A percentile compares a stretch with the other conserved stretches of the same genome.
These are phyloP conservation scores for Myopa tessellatipennis DNA, from an alignment of 2,888 invertebrate species.

Conservation along the genomic window DNA sequence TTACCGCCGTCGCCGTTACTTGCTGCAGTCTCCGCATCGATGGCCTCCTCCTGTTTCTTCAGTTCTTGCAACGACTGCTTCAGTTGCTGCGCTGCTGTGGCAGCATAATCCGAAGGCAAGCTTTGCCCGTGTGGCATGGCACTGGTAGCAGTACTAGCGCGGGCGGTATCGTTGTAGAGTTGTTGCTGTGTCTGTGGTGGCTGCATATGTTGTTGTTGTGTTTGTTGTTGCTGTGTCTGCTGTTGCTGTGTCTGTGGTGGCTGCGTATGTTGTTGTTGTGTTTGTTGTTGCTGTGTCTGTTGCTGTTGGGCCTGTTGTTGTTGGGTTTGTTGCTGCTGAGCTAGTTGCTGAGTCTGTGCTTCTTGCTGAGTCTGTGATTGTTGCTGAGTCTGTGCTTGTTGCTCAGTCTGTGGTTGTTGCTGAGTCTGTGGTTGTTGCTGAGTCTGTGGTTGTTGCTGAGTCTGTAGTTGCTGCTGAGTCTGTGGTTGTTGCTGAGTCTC, in stretches of 20 bases:
- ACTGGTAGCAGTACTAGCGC: conserved; percentile 52
- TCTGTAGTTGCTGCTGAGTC: conserved; percentile 68
- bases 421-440: conserved; percentile 68
- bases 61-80: conserved; percentile 63
- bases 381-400: background rate
- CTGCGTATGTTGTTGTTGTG: background rate
- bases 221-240: conserved; percentile 63
- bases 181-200: conserved; percentile 11
- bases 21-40: conserved; percentile 51
- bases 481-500: background rate
- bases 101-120: conserved; percentile 64
- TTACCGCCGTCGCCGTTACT: conserved; percentile 37
- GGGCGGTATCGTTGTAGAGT: conserved; percentile 69
- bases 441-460: conserved; percentile 52
- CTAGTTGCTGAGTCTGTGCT: conserved; percentile 52
- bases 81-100: conserved; percentile 60
- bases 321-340: background rate
- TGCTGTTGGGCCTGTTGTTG: background rate
- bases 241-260: background rate
- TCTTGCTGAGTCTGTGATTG: conserved; percentile 4
- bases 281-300: background rate
- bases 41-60: conserved; percentile 61
- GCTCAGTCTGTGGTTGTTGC: conserved; percentile 64
- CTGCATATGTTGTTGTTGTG: conserved; percentile 8
- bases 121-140: conserved; percentile 66